These are phyloP conservation scores for Pachyuromys duprasi DNA, from an alignment of 2,797 vertebrate genomes.

Conservation along the genomic window DNA sequence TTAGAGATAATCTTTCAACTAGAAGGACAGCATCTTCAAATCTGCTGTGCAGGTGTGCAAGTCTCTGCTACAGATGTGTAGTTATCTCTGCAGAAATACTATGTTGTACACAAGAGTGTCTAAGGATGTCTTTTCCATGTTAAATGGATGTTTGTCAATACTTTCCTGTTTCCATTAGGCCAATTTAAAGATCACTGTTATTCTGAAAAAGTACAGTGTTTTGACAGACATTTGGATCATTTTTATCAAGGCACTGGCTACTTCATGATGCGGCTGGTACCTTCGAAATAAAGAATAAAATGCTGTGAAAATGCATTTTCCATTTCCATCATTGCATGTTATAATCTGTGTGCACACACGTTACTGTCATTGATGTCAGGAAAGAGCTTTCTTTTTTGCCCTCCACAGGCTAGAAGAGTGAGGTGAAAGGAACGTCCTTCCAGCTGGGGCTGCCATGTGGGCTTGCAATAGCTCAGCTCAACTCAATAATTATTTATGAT, in stretches of 20 bases:
- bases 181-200: conserved; percentile 5
- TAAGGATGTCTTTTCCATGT: background rate
- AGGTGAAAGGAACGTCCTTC: background rate
- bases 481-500: background rate
- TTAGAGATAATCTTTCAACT: background rate
- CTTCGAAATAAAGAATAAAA: conserved; percentile 11
- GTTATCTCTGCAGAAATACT: conserved; percentile 8
- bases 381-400: background rate
- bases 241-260: conserved; percentile 3
- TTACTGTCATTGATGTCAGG: background rate
- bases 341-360: background rate
- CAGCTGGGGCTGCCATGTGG: background rate
- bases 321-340: background rate
- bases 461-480: background rate
- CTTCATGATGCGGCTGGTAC: background rate
- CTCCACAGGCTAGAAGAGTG: background rate
- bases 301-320: background rate
- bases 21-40: background rate
- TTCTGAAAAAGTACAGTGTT: background rate
- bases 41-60: background rate
- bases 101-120: background rate
- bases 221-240: background rate
- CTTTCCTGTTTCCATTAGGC: background rate
- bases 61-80: background rate
- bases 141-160: background rate